phyloP scores from a whole-genome alignment of 1,140 invertebrate species.

The Dendroctonus valens region DNA sequence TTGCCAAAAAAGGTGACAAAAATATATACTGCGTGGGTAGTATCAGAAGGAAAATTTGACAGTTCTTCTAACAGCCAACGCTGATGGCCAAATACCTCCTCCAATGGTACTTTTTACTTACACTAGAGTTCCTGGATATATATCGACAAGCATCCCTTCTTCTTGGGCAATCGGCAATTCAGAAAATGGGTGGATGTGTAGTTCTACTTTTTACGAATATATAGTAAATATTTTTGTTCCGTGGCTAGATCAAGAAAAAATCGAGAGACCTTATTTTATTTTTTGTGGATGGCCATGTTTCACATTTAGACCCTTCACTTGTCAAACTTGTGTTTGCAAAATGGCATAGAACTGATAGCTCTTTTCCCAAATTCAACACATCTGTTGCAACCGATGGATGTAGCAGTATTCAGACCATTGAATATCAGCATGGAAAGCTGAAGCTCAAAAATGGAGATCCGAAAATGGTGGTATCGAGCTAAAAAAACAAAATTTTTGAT shows the following conservation, averaged over 20 bases:
- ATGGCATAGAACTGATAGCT: constrained; percentile 15
- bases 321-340: constrained; percentile 42
- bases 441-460: too few species aligned
- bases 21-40: neutral
- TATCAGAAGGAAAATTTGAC: constrained; percentile 24
- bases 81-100: constrained; percentile 10
- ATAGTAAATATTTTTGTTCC: constrained; percentile 49
- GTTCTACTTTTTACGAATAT: constrained; percentile 50
- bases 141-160: constrained; percentile 8
- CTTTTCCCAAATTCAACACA: constrained; percentile 27
- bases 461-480: too few species aligned
- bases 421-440: neutral
- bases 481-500: too few species aligned
- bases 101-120: constrained; percentile 29
- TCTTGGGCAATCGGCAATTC: constrained; percentile 46
- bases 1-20: too few species aligned
- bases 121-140: constrained; percentile 3
- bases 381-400: constrained; percentile 2
- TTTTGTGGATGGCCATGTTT: constrained; percentile 49
- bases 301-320: constrained; percentile 45
- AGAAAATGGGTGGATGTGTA: constrained; percentile 51
- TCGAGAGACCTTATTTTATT: constrained; percentile 45
- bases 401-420: constrained; percentile 2
- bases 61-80: constrained; percentile 7
- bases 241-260: constrained; percentile 46